phyloP scores from a whole-genome alignment of 2,888 invertebrate species.

The Trichogramma evanescens region DNA sequence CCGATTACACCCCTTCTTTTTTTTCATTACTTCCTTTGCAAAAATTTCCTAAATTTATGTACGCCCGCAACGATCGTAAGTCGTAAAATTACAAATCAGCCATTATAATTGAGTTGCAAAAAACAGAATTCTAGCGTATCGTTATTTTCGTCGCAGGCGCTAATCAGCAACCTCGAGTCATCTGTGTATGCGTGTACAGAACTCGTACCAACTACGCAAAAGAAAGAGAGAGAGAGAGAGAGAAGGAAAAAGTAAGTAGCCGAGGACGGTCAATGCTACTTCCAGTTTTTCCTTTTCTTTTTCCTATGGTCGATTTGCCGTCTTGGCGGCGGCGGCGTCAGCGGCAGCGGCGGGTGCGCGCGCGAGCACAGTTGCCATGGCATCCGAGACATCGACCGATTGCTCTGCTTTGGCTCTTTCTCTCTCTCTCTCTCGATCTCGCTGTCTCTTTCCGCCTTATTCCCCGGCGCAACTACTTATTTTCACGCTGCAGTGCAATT shows the following conservation, averaged over 20 bases:
- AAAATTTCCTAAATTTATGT: too few relatives aligned
- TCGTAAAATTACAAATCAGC: too few relatives aligned
- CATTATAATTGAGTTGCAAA: too few relatives aligned
- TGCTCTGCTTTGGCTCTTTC: not conserved
- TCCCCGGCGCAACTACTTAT: not conserved
- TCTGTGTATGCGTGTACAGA: too few relatives aligned
- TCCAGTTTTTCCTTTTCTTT: constrained; percentile 31
- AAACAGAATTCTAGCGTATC: too few relatives aligned
- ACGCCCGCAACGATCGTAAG: too few relatives aligned
- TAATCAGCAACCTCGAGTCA: too few relatives aligned
- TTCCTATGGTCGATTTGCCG: constrained; percentile 10
- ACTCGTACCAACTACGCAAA: not conserved
- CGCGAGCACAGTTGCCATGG: constrained; percentile 22
- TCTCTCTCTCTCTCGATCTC: not conserved
- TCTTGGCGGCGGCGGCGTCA: not conserved
- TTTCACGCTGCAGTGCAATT: too few relatives aligned
- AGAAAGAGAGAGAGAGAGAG: not conserved
- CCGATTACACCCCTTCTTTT: too few relatives aligned
- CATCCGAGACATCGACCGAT: constrained; percentile 23
- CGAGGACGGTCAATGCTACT: constrained; percentile 29
- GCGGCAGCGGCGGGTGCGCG: not conserved
- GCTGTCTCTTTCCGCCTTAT: not conserved
- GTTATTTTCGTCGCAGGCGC: too few relatives aligned
- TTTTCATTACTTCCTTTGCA: too few relatives aligned
- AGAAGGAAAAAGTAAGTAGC: not conserved